A percentile compares a stretch with the other conserved stretches of the same genome.
Evolutionary conservation across 2,113 vertebrate genomes (phyloP).

Genomic region (Rhinoptilus africanus): DNA sequence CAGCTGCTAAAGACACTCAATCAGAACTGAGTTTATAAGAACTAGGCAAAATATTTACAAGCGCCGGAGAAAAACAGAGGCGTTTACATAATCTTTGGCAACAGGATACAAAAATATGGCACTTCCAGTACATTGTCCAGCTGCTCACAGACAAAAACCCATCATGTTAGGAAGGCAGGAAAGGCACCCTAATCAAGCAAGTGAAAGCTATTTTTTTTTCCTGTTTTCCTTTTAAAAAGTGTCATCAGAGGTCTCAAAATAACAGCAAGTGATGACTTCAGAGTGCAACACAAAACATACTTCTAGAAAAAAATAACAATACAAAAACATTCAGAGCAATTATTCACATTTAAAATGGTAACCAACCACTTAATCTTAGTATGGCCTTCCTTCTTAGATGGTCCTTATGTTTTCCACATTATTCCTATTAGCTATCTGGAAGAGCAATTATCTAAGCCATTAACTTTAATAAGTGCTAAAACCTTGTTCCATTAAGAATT

Average conservation of each 20-base stretch:
- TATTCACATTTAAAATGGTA: neutral
- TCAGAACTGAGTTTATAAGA: conserved; percentile 22
- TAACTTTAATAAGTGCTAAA: neutral
- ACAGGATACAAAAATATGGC: neutral
- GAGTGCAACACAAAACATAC: neutral
- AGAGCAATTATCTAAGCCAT: neutral
- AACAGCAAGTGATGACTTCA: neutral
- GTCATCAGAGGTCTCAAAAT: neutral
- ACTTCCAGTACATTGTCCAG: neutral
- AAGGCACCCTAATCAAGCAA: neutral
- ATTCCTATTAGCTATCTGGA: neutral
- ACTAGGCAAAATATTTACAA: conserved; percentile 41
- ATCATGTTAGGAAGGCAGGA: neutral
- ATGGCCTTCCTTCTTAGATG: neutral
- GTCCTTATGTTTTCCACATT: neutral
- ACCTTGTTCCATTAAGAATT: neutral
- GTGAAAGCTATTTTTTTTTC: neutral
- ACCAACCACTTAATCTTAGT: neutral
- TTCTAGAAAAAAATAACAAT: neutral
- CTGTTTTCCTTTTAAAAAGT: neutral
- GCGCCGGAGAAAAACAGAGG: conserved; percentile 5
- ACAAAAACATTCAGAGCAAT: neutral
- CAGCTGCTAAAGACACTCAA: neutral
- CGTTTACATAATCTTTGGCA: conserved; percentile 36
- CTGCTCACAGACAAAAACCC: neutral